These are phyloP conservation scores for Panulirus ornatus DNA, from an alignment of 1,140 invertebrate species.

Conservation along the genomic window DNA sequence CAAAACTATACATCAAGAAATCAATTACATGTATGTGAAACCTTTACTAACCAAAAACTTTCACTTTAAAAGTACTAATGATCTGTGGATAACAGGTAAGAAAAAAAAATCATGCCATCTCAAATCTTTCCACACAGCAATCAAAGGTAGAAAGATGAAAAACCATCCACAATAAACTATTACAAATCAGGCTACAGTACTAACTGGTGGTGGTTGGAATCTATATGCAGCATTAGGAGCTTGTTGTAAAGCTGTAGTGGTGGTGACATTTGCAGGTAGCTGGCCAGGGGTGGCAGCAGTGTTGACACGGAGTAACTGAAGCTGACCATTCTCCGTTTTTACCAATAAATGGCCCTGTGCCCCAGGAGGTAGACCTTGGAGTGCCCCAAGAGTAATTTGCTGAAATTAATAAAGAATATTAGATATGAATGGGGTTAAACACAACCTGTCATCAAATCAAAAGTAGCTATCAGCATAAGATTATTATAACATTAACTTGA, in stretches of 20 bases:
- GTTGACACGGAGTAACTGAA: constrained; percentile 90
- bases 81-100: too few species aligned
- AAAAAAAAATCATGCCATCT: too few species aligned
- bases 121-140: too few species aligned
- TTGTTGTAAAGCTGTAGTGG: constrained; percentile 58
- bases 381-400: constrained; percentile 89
- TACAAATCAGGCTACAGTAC: background rate
- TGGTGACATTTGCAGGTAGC: constrained; percentile 41
- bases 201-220: constrained; percentile 72
- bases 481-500: too few species aligned
- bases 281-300: constrained; percentile 62
- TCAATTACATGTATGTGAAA: too few species aligned
- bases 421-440: too few species aligned
- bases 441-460: too few species aligned
- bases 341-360: constrained; percentile 91
- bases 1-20: too few species aligned
- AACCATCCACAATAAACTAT: background rate
- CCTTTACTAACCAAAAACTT: too few species aligned
- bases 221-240: constrained; percentile 66
- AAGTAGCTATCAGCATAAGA: too few species aligned
- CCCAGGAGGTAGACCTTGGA: constrained; percentile 89
- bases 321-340: constrained; percentile 97
- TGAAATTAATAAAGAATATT: constrained; percentile 78
- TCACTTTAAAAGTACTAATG: too few species aligned
- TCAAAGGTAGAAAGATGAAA: too few species aligned